These are phyloP conservation scores for Heliangelus exortis DNA, from an alignment of 2,797 vertebrate genomes.

Conservation along the genomic window DNA sequence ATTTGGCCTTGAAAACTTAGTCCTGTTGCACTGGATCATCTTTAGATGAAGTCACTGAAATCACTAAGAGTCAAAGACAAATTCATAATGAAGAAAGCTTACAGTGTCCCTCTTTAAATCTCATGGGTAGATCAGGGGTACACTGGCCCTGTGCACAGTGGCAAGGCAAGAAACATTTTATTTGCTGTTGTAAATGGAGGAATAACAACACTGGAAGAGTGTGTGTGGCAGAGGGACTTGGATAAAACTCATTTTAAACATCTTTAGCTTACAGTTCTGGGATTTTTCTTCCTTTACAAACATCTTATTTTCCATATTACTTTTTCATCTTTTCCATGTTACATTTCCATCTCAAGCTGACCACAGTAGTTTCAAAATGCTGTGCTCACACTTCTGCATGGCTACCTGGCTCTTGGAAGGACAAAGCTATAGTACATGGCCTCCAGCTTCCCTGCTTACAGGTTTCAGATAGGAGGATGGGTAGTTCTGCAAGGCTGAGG, in stretches of 20 bases:
- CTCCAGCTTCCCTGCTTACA: fast-evolving
- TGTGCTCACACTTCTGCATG: neutral
- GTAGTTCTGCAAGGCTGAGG: neutral
- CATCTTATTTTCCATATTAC: neutral
- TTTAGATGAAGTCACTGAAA: neutral
- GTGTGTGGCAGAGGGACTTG: neutral
- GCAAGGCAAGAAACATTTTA: neutral
- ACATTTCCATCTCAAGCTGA: neutral
- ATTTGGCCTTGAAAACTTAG: neutral
- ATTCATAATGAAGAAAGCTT: neutral
- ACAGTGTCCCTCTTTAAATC: neutral
- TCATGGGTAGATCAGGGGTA: neutral
- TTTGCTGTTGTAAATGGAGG: neutral
- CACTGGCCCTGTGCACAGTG: neutral
- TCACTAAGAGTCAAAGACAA: neutral
- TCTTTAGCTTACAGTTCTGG: neutral
- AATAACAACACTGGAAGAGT: neutral
- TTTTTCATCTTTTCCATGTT: neutral
- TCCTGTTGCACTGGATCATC: neutral
- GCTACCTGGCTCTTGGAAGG: neutral
- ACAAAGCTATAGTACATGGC: neutral
- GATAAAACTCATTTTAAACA: neutral
- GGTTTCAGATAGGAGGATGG: neutral
- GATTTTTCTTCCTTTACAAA: neutral
- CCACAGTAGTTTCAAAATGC: neutral